A percentile compares a stretch with the other conserved stretches of the same genome.
Evolutionary conservation across 2,797 vertebrate genomes (phyloP).

Genomic region (Tauraco hartlaubi): DNA sequence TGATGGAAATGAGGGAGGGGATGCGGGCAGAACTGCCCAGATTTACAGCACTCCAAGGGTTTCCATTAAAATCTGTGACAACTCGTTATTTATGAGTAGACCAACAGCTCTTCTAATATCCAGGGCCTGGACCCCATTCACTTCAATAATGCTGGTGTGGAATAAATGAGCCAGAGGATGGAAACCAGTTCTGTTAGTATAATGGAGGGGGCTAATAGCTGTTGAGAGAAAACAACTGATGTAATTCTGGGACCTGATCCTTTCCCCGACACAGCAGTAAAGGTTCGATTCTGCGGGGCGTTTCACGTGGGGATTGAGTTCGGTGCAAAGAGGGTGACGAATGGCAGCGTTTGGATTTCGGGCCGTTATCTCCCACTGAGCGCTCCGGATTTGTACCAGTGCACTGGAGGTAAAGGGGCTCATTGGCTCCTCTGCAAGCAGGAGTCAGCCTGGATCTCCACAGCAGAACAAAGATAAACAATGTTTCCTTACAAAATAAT

Average conservation of each 20-base stretch:
- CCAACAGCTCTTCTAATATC: constrained; percentile 48
- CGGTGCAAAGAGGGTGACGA: neutral
- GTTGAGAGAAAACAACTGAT: constrained; percentile 45
- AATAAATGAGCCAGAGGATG: constrained; percentile 53
- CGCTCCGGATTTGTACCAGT: neutral
- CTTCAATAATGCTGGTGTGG: constrained; percentile 21
- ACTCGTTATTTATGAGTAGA: constrained; percentile 68
- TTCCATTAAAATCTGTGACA: constrained; percentile 76
- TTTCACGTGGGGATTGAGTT: neutral
- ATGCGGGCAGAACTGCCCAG: constrained; percentile 48
- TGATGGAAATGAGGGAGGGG: constrained; percentile 77
- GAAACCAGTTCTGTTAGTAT: constrained; percentile 25
- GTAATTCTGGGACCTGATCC: constrained; percentile 13
- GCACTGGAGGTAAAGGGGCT: neutral
- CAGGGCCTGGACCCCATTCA: constrained; percentile 49
- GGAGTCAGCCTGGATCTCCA: neutral
- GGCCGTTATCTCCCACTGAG: neutral
- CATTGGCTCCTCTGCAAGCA: neutral
- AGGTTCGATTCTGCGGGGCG: neutral
- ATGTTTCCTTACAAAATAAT: neutral
- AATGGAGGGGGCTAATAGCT: constrained; percentile 37
- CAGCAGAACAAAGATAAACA: neutral
- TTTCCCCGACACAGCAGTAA: neutral
- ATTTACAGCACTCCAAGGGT: constrained; percentile 76
- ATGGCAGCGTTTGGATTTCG: neutral